Evolutionary conservation across 53 echinoderm and acorn worm species (phyloP).

Genomic region (Antedon mediterranea): DNA sequence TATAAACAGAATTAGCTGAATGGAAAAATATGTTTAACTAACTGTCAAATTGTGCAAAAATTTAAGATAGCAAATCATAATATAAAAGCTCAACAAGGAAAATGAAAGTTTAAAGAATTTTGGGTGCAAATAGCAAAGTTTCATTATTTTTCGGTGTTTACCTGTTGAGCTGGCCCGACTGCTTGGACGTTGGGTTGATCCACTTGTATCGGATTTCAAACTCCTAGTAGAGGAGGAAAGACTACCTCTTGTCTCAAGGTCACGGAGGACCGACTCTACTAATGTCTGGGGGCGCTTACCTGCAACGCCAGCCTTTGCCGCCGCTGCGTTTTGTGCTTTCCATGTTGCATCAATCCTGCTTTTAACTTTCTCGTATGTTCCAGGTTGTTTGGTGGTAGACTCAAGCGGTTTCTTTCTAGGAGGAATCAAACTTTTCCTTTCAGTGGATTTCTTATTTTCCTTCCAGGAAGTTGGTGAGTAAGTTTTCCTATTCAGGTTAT

Average conservation of each 20-base stretch:
- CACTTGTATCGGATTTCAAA: slow-evolving; percentile 59
- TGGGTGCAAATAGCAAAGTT: slow-evolving; percentile 8
- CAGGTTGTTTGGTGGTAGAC: neutral
- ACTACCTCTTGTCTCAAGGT: slow-evolving; percentile 32
- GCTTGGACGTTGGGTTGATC: slow-evolving; percentile 19
- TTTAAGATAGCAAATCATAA: neutral
- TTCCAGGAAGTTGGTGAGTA: slow-evolving; percentile 49
- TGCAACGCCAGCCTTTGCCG: slow-evolving; percentile 31
- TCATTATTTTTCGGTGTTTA: neutral
- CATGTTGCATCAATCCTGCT: slow-evolving; percentile 73
- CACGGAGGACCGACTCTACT: neutral
- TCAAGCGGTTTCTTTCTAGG: slow-evolving; percentile 36
- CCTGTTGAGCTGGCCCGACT: slow-evolving; percentile 18
- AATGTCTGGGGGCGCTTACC: slow-evolving; percentile 19
- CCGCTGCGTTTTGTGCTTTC: slow-evolving; percentile 30
- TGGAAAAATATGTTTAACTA: neutral
- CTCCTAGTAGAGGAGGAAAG: slow-evolving; percentile 61
- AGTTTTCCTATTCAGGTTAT: slow-evolving; percentile 38
- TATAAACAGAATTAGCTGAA: neutral
- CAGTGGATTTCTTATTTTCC: slow-evolving; percentile 16
- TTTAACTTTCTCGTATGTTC: slow-evolving; percentile 27
- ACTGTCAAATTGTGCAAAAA: neutral
- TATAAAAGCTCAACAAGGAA: neutral
- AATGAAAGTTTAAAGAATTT: neutral
- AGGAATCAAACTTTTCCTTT: slow-evolving; percentile 24